A percentile compares a stretch with the other conserved stretches of the same genome.
phyloP scores from a whole-genome alignment of 1,140 invertebrate species.

The Luehdorfia chinensis region DNA sequence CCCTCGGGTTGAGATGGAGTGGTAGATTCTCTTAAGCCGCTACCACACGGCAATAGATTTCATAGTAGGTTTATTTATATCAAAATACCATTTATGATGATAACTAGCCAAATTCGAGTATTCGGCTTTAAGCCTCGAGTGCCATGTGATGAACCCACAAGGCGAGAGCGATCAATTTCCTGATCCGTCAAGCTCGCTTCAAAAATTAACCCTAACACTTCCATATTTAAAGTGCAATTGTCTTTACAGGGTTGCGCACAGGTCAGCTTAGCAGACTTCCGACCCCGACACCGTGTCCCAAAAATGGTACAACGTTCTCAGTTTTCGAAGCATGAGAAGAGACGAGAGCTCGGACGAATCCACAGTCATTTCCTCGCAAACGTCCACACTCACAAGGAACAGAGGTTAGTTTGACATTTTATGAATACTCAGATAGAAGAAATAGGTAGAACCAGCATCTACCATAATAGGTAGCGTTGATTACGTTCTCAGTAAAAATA shows the following conservation, averaged over 20 bases:
- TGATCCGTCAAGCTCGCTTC: slow-evolving; percentile 15
- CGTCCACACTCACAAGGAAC: slow-evolving; percentile 95
- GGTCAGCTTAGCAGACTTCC: slow-evolving; percentile 96
- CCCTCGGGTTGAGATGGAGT: too few relatives aligned
- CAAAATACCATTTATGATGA: too few relatives aligned
- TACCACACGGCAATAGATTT: too few relatives aligned
- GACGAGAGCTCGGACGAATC: slow-evolving; percentile 98
- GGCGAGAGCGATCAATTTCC: slow-evolving; percentile 70
- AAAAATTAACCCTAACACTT: slow-evolving; percentile 12
- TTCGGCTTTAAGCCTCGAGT: slow-evolving; percentile 64
- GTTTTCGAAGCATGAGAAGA: slow-evolving; percentile 91
- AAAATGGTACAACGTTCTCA: slow-evolving; percentile 97
- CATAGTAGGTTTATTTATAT: too few relatives aligned
- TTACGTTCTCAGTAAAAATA: too few relatives aligned
- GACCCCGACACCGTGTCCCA: slow-evolving; percentile 87
- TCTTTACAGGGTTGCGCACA: slow-evolving; percentile 91
- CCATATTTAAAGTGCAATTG: slow-evolving; percentile 22
- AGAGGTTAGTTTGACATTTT: slow-evolving; percentile 85
- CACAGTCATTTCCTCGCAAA: slow-evolving; percentile 97
- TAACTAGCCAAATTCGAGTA: slow-evolving; percentile 75
- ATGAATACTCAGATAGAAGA: too few relatives aligned
- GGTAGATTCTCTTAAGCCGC: too few relatives aligned
- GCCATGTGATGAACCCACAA: slow-evolving; percentile 56
- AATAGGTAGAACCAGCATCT: too few relatives aligned
- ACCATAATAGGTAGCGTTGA: too few relatives aligned